phyloP scores from a whole-genome alignment of 2,888 invertebrate genomes.

The Crocallis elinguaria region DNA sequence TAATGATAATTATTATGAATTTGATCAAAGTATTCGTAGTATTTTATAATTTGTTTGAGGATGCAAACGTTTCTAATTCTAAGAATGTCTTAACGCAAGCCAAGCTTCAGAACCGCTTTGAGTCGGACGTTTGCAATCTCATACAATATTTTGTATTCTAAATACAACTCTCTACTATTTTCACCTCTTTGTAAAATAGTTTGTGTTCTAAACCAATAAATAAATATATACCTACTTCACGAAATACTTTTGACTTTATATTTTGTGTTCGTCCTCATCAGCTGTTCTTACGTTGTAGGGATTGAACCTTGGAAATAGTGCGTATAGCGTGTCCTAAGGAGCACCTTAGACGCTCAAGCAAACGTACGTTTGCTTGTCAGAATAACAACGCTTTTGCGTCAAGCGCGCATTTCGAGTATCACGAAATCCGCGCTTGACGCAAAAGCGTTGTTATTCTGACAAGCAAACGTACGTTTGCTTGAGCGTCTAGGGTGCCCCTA shows the following conservation, averaged over 20 bases:
- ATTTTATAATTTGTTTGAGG: conserved; percentile 60
- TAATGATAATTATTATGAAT: conserved; percentile 43
- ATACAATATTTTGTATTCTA: conserved; percentile 62
- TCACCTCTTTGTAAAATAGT: conserved; percentile 58
- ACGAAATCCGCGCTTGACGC: too few species aligned
- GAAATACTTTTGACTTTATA: conserved; percentile 6
- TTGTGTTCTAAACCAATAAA: conserved; percentile 23
- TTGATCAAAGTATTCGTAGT: conserved; percentile 67
- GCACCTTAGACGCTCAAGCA: too few species aligned
- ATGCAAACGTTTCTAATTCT: conserved; percentile 44
- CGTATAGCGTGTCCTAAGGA: too few species aligned
- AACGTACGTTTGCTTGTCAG: too few species aligned
- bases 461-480: too few species aligned
- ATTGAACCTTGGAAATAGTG: too few species aligned
- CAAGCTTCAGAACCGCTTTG: conserved; percentile 13
- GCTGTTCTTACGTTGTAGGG: too few species aligned
- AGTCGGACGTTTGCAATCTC: conserved; percentile 41
- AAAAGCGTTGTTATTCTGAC: too few species aligned
- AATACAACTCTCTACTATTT: conserved; percentile 60
- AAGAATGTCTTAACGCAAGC: conserved; percentile 5
- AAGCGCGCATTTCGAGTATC: too few species aligned
- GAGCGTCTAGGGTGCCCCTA: too few species aligned
- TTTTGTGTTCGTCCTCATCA: too few species aligned
- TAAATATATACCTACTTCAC: conserved; percentile 25
- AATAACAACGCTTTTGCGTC: too few species aligned